phyloP scores from a whole-genome alignment of 2,888 invertebrate genomes.

The Ornithoptera alexandrae region DNA sequence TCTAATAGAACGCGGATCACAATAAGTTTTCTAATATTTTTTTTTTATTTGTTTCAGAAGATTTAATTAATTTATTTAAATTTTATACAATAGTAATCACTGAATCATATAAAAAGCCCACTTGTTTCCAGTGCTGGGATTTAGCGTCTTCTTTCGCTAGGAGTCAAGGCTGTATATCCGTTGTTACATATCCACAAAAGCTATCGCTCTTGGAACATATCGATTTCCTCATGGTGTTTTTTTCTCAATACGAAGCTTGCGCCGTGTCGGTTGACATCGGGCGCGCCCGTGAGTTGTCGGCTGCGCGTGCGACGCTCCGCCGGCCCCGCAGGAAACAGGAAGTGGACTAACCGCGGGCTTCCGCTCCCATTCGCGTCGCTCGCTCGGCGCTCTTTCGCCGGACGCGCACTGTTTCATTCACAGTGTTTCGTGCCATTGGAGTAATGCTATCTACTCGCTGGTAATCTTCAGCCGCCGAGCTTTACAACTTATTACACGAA shows the following conservation, averaged over 20 bases:
- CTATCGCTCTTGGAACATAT: too few species aligned
- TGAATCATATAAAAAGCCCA: too few species aligned
- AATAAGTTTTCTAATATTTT: too few species aligned
- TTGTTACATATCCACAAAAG: too few species aligned
- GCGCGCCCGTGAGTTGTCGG: slow-evolving; percentile 46
- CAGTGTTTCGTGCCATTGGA: slow-evolving; percentile 60
- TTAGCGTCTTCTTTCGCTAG: too few species aligned
- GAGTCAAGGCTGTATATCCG: too few species aligned
- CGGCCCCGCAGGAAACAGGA: slow-evolving; percentile 79
- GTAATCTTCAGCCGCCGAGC: slow-evolving; percentile 36
- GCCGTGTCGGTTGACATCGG: slow-evolving; percentile 36
- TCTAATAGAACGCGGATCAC: too few species aligned
- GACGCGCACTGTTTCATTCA: slow-evolving; percentile 72
- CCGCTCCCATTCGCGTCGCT: slow-evolving; percentile 76
- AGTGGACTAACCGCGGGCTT: slow-evolving; percentile 79
- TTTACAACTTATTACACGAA: slow-evolving; percentile 43
- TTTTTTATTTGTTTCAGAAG: too few species aligned
- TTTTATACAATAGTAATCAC: too few species aligned
- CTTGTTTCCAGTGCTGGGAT: too few species aligned
- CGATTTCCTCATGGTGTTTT: too few species aligned
- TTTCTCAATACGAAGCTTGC: neutral
- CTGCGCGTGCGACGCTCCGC: slow-evolving; percentile 68
- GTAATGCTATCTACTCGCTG: slow-evolving; percentile 54
- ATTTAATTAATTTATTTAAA: too few species aligned
- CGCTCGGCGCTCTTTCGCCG: slow-evolving; percentile 46